Evolutionary conservation across 1,140 invertebrate species (phyloP), one percentile per base, ranked within the genome.

Genomic region (Plutomurus gul): DNA sequence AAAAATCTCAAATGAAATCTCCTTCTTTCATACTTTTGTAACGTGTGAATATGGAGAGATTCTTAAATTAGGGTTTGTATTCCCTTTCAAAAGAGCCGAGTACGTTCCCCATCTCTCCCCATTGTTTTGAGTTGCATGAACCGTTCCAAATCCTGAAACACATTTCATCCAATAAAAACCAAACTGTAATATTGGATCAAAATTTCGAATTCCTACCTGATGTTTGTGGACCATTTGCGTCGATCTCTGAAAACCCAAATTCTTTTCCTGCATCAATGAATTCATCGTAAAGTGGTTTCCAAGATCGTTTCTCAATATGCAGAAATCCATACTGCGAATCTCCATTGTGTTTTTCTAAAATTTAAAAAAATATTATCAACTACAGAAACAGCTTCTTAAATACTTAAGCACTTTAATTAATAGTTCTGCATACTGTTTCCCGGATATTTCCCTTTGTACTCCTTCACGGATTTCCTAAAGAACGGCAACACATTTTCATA

Each of bases 301-400:
- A 79, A 3, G 40, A 74, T 0, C 77, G 37, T 51, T 84, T 76
- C 6, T 84, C 83, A 2, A 86, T 78, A 4, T 72, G 77, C 16
- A 86, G 33, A 16, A 77, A 80, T 0, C 86, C 86, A 11, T 78
- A 82, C 0, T 81, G 60, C 0, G 83, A 80, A 13, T 65, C 43
- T 4, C 33, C 37, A 46, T 76, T 46, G n/a, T 80, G 47, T 22
- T 75, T 65, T 46, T 20, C 78, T 60, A 70, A 60, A 7, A 30
- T 13, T 22, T 4, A 37, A 39, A 22, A 49, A 73, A 10, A 74
- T 7, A 51, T 4, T 43, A 75, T 75, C 40, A 5, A 56, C 16
- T 25, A 4, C 27, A 39, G 27, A 77, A 65, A 33, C 65, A 10
- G 25, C 20, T 20, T 8, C 3, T 76, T 16, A 25, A n/a, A n/a